Base-by-base conservation (phyloP, 2,888 invertebrate species). In the Eubasilissa splendida region DNA sequence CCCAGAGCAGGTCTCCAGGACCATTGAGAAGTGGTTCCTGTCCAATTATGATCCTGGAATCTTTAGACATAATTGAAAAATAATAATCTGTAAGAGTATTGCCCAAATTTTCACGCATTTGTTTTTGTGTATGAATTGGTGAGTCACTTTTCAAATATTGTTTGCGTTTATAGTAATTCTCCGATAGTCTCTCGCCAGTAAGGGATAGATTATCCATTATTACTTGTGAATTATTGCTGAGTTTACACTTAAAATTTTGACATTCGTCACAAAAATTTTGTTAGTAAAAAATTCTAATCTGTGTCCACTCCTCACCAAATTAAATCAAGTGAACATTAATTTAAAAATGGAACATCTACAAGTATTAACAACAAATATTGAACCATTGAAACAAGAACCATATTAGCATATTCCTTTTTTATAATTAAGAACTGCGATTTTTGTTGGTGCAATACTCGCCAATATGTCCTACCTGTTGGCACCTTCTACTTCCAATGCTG, bases 1-100 rank as follows among this genome's bases (percentile, higher is more conserved):
- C 73, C 80, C 77, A 77, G 50, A 81, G 59, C 60, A 74, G 77
- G 5, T 77, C 80, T 58, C 77, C 66, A 5, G 80, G 77, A 11
- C 80, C 80, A 33, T 52, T 52, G 3, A 81, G 59, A 8, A 58
- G 73, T 11, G 77, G 80, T 53, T 75, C 60, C n/a, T 74, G 60
- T 5, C 80, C 80, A 7, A 81, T 22, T 7, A 68, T 63, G 1
- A 59, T 12, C 59, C 52, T 66, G 5, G 68, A 58, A 10, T 78
- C 75, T 42, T 66, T 42, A 3, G 71, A 22, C 66, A 74, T 60
- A 22, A 56, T 42, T 8, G 73, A 74, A 50, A 79, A 79, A 22
- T 74, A 75, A 73, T 59, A 65, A 12, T 74, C 42, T 11, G 74
- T 60, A 31, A 79, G 50, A 8, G n/a, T 33, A 50, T 54, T 54